Percentiles rank a stretch among this genome's conserved stretches.
phyloP scores from a whole-genome alignment of 1,140 invertebrate species.

The Scaptomyza graminum region DNA sequence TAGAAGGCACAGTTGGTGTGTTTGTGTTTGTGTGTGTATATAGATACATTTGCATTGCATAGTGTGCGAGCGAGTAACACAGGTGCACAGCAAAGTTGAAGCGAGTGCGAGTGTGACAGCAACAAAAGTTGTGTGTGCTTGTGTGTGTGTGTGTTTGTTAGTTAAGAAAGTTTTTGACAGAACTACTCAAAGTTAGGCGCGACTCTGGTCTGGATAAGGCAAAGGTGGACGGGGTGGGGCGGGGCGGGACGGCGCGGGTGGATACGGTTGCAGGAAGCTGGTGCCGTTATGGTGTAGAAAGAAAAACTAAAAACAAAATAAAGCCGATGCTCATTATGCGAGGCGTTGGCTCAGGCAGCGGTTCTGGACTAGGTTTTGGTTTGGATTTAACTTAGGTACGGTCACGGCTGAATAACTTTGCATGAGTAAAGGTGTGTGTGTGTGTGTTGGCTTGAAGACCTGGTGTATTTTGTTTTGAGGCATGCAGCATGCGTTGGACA shows the following conservation, averaged over 20 bases:
- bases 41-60: constrained; percentile 55
- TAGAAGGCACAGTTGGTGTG: constrained; percentile 35
- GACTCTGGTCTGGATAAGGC: neutral
- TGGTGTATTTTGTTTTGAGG: constrained; percentile 21
- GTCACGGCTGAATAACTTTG: constrained; percentile 32
- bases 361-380: constrained; percentile 3
- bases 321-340: constrained; percentile 8
- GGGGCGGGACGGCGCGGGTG: neutral
- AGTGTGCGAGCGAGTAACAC: constrained; percentile 54
- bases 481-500: constrained; percentile 65
- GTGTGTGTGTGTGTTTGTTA: constrained; percentile 6
- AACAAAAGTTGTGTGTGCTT: constrained; percentile 35
- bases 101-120: constrained; percentile 15
- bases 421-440: neutral
- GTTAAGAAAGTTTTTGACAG: constrained; percentile 21
- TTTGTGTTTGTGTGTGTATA: constrained; percentile 16
- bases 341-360: constrained; percentile 9
- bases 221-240: neutral
- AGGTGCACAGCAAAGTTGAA: constrained; percentile 35
- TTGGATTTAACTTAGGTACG: constrained; percentile 12
- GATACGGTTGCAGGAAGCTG: neutral
- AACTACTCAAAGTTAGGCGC: constrained; percentile 41
- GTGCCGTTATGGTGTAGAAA: neutral
- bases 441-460: constrained; percentile 6
- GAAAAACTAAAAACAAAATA: neutral